Evolutionary conservation across 1,140 invertebrate genomes (phyloP), one percentile per base, ranked within the genome.

Genomic region (Parasteatoda tepidariorum): DNA sequence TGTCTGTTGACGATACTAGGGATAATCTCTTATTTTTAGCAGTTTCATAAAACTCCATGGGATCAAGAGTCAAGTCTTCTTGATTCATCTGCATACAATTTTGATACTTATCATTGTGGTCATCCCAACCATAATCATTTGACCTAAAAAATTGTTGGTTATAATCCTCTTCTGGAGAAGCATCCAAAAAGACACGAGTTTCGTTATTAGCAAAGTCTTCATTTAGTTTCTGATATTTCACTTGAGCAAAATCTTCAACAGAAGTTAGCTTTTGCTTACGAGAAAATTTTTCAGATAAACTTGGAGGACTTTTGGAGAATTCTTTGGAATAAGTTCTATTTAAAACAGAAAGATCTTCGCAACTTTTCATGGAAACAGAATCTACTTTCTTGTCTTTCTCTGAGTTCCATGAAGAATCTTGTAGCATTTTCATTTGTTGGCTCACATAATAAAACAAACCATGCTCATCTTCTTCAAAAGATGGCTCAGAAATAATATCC

Each of bases 381-480:
- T 71, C 68, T 2, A 48, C 28, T n/a, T 54, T 54, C 30, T 55
- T 68, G 28, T 24, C 55, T 57, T 55, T 71, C n/a, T 71, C 68
- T 2, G 68, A 6, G 22, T 41, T 31, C 68, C 68, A 71, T 5
- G 26, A 59, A 13, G 54, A 59, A 26, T 83, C 59, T 55, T 83
- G 68, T 3, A 83, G 22, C 59, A 73, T 74, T 66, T 48, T 28
- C 70, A 83, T 83, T 30, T 74, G 68, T 28, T 83, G 68, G 55
- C 70, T 83, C 2, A 83, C 81, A 74, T 83, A 83, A 34, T 83
- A 83, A 55, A 83, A 73, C 26, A 83, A 22, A 2, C 70, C 70
- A 66, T 83, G 81, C 5, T 83, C 76, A 75, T 85, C 74, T 68
- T 85, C 76, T 61, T 85, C 84, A 61, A 74, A 62, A 18, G 70